A percentile compares a stretch with the other conserved stretches of the same genome.
Evolutionary conservation across 2,888 invertebrate species (phyloP).

Genomic region (Escarpia spicata): DNA sequence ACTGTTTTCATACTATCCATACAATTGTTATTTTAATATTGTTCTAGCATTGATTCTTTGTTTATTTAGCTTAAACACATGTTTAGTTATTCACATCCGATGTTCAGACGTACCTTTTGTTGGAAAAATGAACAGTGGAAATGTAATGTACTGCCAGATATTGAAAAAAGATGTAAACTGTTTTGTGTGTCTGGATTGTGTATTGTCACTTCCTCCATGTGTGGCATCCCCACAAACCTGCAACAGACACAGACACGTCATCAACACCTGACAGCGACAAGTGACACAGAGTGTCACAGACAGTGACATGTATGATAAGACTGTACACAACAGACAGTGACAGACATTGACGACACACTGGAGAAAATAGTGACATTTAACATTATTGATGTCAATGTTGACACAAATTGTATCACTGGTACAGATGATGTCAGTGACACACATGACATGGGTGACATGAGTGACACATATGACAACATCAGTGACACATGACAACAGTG

Average conservation of each 20-base stretch:
- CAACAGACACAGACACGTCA: slow-evolving; percentile 23
- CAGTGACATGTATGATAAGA: not conserved
- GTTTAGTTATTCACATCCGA: not conserved
- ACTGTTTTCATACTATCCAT: too few relatives aligned
- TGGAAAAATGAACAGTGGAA: slow-evolving; percentile 98
- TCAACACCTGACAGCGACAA: not conserved
- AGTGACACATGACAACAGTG: too few relatives aligned
- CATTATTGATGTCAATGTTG: too few relatives aligned
- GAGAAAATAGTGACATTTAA: not conserved
- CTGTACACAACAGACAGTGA: not conserved
- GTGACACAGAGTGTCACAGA: too few relatives aligned
- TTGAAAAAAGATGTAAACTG: slow-evolving; percentile 90
- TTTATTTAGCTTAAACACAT: not conserved
- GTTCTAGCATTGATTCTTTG: too few relatives aligned
- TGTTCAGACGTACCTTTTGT: slow-evolving; percentile 78
- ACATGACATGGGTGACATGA: too few relatives aligned
- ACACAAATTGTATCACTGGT: too few relatives aligned
- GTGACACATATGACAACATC: too few relatives aligned
- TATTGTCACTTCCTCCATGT: slow-evolving; percentile 85
- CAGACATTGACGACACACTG: not conserved
- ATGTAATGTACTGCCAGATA: slow-evolving; percentile 92
- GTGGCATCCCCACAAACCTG: slow-evolving; percentile 85
- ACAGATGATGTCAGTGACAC: too few relatives aligned
- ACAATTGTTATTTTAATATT: too few relatives aligned
- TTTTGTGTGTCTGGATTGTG: slow-evolving; percentile 87